phyloP scores from a whole-genome alignment of 2,797 vertebrate species.

The Champsocephalus gunnari region DNA sequence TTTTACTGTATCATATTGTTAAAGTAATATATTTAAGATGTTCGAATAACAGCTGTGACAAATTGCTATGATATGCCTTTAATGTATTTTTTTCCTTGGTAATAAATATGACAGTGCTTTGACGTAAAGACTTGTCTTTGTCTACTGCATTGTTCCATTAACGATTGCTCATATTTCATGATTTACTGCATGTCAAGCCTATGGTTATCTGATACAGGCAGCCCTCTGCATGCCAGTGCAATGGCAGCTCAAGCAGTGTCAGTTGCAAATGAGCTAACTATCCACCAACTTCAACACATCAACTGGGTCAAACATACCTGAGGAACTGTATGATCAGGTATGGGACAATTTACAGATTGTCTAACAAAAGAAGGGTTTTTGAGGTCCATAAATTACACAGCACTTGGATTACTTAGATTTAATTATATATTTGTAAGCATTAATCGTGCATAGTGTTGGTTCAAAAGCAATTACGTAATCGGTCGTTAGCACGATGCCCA shows the following conservation, averaged over 20 bases:
- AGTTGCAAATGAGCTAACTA: conserved; percentile 43
- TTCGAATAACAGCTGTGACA: conserved; percentile 74
- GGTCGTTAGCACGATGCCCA: conserved; percentile 30
- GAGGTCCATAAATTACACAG: background rate
- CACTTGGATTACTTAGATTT: background rate
- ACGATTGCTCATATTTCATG: conserved; percentile 24
- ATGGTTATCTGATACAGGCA: conserved; percentile 44
- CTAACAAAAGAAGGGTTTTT: background rate
- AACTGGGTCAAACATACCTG: background rate
- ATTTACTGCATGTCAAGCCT: conserved; percentile 46
- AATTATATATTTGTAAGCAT: background rate
- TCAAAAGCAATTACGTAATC: conserved; percentile 20
- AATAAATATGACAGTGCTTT: conserved; percentile 85
- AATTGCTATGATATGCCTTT: conserved; percentile 77
- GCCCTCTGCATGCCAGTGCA: conserved; percentile 34
- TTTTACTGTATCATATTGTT: conserved; percentile 77
- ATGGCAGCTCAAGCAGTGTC: conserved; percentile 29
- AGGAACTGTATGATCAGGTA: background rate
- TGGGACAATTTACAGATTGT: background rate
- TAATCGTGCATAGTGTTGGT: background rate
- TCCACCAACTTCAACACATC: conserved; percentile 16
- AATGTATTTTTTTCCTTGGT: conserved; percentile 79
- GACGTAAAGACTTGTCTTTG: conserved; percentile 48
- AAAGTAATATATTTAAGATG: conserved; percentile 74
- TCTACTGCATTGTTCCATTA: conserved; percentile 41